Percentiles rank a stretch among this genome's conserved stretches.
These are phyloP conservation scores for Psilanteris sp. DNA, from an alignment of 1,140 invertebrate species.

Conservation along the genomic window DNA sequence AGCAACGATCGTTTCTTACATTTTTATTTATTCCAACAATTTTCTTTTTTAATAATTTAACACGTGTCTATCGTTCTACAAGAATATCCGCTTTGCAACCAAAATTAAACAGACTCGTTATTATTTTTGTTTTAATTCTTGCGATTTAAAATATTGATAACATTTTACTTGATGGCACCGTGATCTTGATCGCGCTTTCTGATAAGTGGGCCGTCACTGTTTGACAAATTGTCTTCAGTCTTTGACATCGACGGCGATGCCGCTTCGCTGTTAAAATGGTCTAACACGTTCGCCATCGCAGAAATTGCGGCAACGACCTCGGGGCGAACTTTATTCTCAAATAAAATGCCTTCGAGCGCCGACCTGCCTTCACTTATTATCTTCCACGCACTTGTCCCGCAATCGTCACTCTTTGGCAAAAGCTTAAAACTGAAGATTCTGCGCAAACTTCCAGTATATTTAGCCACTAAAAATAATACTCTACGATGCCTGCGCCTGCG, in stretches of 20 bases:
- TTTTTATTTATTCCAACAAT: too few relatives aligned
- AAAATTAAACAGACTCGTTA: too few relatives aligned
- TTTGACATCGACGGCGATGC: conserved; percentile 76
- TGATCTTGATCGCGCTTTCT: conserved; percentile 64
- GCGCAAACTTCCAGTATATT: conserved; percentile 40
- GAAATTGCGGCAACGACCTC: conserved; percentile 16
- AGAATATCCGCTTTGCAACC: too few relatives aligned
- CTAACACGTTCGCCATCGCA: conserved; percentile 65
- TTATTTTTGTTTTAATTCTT: too few relatives aligned
- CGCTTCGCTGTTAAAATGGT: conserved; percentile 61
- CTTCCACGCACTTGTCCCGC: conserved; percentile 40
- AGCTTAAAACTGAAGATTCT: conserved; percentile 49
- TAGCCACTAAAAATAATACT: conserved; percentile 59
- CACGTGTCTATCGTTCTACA: too few relatives aligned
- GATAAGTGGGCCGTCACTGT: conserved; percentile 74
- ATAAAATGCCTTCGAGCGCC: conserved; percentile 43
- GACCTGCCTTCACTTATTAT: conserved; percentile 47
- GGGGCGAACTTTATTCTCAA: conserved; percentile 29
- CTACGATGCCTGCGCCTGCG: conserved; percentile 38
- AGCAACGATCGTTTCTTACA: too few relatives aligned
- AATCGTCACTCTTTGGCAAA: conserved; percentile 47
- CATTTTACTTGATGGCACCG: conserved; percentile 57
- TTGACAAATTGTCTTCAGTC: conserved; percentile 75
- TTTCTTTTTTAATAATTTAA: too few relatives aligned
- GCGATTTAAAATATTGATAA: background rate